Evolutionary conservation across 2,797 vertebrate species (phyloP), one percentile per base, ranked within the genome.

Genomic region (Hoplostethus atlanticus): DNA sequence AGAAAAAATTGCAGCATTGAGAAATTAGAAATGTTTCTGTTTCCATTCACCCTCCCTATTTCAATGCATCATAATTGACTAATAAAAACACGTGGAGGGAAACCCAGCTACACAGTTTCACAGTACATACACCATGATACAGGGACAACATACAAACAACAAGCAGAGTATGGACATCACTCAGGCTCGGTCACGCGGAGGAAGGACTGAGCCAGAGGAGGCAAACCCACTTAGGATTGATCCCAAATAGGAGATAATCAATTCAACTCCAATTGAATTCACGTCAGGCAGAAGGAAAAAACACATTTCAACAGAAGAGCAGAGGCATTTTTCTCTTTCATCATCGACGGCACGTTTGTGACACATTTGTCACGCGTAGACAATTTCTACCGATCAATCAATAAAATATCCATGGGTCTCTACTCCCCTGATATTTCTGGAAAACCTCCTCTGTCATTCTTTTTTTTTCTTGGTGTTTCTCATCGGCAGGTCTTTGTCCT

Each of bases 361-460:
- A 79, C 80, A 82, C 88, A 90, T 92, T 91, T 89, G 87, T 90
- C 91, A 91, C 84, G 86, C 83, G 28, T 8, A 3, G 40, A 61
- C 30, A n/a, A 48, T 34, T n/a, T 44, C 25, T n/a, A 46, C 17
- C 40, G 17, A 77, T 83, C 80, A 75, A 77, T 88, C 87, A 76
- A 69, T 76, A 75, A 80, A 85, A 57, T 83, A 89, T 87, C 85
- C 56, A 88, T 84, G 56, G 30, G 48, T 50, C 62, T 51, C 36
- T 79, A 25, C 50, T 83, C 82, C 78, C 79, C 42, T 66, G 69
- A 54, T 4, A 11, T 69, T 80, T 83, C 62, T 71, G 64, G 65
- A 73, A 86, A 84, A 84, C 47, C 67, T 79, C 80, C 47, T 13
- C 51, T 54, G 66, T 83, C 53, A 73, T 79, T 56, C 21, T 21